Evolutionary conservation across 2,888 invertebrate genomes (phyloP), one percentile per base, ranked within the genome.

Genomic region (Eristalis pertinax): DNA sequence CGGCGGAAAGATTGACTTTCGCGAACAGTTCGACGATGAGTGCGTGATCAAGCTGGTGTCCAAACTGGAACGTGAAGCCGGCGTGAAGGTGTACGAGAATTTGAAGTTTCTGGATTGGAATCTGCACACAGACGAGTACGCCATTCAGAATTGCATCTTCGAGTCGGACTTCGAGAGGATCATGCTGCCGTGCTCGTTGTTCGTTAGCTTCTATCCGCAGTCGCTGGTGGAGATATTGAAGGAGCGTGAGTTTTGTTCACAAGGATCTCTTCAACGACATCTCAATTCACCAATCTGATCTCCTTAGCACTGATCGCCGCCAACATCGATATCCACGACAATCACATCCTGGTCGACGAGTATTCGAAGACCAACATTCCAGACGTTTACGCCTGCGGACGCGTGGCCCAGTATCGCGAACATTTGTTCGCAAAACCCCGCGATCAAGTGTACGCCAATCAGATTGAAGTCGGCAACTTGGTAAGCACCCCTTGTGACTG

Each of bases 121-220:
- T 0, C 15, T 84, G 0, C 75, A 89, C 26, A 2, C 68, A 0
- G 4, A 38, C 0, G 75, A 78, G 7, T 56, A 86, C 10, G 84
- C 79, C 2, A 90, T 92, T 3, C 75, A 89, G 13, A 73, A 77
- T 4, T 90, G 90, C 0, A 63, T 84, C 0, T 92, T 92, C 1
- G 63, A 70, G 0, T 56, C 85, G 7, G 62, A 67, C 7, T 75
- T 72, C 1, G 26, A 85, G 0, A 10, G n/a, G 0, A 2, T 90
- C 0, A 38, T n/a, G 56, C 0, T 84, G 4, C 89, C 89, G 0
- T 92, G 92, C 43, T 89, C 90, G 81, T 64, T 92, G 0, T 92
- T 92, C 32, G 85, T 92, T 1, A 90, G 91, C 63, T 92, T 89
- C 13, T 62, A 63, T 43, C 88, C 89, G 7, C 62, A 76, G 0